A percentile compares a stretch with the other conserved stretches of the same genome.
Evolutionary conservation across 2,888 invertebrate genomes (phyloP).

Genomic region (Drosophila formosana): DNA sequence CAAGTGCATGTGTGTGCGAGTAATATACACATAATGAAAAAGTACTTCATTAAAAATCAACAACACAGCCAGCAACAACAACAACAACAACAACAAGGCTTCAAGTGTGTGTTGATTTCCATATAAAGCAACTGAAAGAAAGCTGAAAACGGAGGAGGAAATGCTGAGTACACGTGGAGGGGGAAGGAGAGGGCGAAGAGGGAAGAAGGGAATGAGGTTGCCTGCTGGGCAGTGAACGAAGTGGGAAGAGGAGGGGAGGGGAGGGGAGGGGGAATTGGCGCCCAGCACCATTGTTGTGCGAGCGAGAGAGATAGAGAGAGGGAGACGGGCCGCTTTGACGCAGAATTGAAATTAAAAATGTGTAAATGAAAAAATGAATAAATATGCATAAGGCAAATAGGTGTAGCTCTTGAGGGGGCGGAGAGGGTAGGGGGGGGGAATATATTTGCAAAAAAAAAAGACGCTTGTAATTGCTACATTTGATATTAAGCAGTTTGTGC

Average conservation of each 20-base stretch:
- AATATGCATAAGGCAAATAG: slow-evolving; percentile 57
- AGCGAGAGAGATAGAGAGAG: slow-evolving; percentile 27
- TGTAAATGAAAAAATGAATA: slow-evolving; percentile 79
- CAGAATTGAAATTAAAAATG: slow-evolving; percentile 78
- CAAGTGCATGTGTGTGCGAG: slow-evolving; percentile 48
- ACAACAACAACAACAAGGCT: slow-evolving; percentile 42
- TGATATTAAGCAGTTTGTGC: slow-evolving; percentile 72
- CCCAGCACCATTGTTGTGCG: slow-evolving; percentile 60
- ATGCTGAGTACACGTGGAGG: slow-evolving; percentile 72
- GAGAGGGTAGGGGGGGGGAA: background rate
- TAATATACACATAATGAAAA: slow-evolving; percentile 75
- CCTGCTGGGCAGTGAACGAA: no score
- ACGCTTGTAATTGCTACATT: slow-evolving; percentile 73
- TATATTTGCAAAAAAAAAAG: slow-evolving; percentile 10
- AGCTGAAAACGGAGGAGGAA: slow-evolving; percentile 61
- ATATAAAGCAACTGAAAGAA: slow-evolving; percentile 65
- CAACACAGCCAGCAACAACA: slow-evolving; percentile 61
- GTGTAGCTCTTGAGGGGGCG: background rate
- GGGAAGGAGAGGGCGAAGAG: background rate
- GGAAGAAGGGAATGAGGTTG: background rate
- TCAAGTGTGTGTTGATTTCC: slow-evolving; percentile 78
- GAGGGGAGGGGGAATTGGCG: slow-evolving; percentile 18
- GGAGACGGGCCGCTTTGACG: slow-evolving; percentile 51
- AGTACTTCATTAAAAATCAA: slow-evolving; percentile 81
- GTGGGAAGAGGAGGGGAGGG: background rate